Evolutionary conservation across 1,140 invertebrate genomes (phyloP).

Genomic region (Tetramorium simillimum): DNA sequence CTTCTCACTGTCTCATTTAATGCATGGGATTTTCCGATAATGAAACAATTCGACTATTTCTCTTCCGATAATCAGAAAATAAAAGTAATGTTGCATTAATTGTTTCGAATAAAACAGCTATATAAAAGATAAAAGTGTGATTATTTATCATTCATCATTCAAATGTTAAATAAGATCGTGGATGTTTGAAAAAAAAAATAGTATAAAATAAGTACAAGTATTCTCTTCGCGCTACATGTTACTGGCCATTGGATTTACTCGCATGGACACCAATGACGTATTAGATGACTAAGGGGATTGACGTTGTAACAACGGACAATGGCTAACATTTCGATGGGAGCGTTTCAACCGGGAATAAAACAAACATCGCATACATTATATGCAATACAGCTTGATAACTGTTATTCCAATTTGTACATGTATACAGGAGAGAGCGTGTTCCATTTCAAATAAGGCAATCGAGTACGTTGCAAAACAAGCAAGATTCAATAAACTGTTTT

Average conservation of each 20-base stretch:
- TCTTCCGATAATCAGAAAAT: not conserved
- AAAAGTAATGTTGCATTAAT: not conserved
- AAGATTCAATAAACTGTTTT: constrained; percentile 3
- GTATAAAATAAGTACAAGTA: not conserved
- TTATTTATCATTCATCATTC: not conserved
- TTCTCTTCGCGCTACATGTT: not conserved
- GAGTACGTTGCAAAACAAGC: constrained; percentile 7
- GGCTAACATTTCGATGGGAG: constrained; percentile 10
- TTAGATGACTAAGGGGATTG: constrained; percentile 11
- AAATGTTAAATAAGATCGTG: not conserved
- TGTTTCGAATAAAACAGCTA: not conserved
- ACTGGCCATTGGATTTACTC: not conserved
- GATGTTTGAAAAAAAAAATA: not conserved
- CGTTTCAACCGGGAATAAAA: constrained; percentile 16
- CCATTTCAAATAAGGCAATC: constrained; percentile 27
- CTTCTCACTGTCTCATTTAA: not conserved
- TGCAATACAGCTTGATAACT: constrained; percentile 7
- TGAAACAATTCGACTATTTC: not conserved
- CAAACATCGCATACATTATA: constrained; percentile 7
- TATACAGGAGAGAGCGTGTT: not conserved
- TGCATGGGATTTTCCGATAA: not conserved
- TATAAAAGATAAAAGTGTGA: not conserved
- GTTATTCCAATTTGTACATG: constrained; percentile 9
- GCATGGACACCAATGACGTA: not conserved
- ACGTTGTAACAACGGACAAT: constrained; percentile 25